These are phyloP conservation scores for Latheticus oryzae DNA, from an alignment of 2,888 invertebrate genomes.

Conservation along the genomic window DNA sequence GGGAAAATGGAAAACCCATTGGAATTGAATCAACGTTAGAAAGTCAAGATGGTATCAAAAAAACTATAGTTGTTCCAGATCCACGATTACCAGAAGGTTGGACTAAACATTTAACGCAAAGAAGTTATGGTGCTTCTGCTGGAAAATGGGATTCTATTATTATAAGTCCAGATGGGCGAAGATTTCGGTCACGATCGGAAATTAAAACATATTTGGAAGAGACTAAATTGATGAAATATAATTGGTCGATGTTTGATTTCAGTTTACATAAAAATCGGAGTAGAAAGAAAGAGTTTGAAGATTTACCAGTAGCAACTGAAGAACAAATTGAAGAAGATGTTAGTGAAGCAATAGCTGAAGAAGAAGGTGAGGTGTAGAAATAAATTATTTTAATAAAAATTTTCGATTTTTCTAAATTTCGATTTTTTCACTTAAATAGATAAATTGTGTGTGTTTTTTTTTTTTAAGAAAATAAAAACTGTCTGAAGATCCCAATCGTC, in stretches of 20 bases:
- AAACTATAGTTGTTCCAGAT: constrained; percentile 76
- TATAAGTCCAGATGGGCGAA: constrained; percentile 73
- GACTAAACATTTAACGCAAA: constrained; percentile 82
- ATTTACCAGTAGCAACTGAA: not conserved
- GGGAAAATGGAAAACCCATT: constrained; percentile 78
- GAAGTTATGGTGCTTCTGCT: constrained; percentile 76
- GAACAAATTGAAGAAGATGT: constrained; percentile 15
- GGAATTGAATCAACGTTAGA: constrained; percentile 68
- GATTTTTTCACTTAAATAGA: no score
- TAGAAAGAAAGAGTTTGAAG: constrained; percentile 40
- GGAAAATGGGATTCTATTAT: constrained; percentile 88
- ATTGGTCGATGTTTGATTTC: constrained; percentile 67
- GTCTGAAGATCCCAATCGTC: constrained; percentile 68
- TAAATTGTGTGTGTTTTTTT: constrained; percentile 67
- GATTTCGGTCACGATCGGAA: constrained; percentile 72
- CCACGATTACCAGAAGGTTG: constrained; percentile 80
- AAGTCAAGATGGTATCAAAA: constrained; percentile 63
- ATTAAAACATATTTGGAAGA: constrained; percentile 66
- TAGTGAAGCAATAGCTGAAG: constrained; percentile 25
- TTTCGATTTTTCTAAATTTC: no score
- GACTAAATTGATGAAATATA: constrained; percentile 59
- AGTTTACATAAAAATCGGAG: constrained; percentile 61
- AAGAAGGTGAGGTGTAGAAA: constrained; percentile 48
- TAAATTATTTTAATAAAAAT: not conserved
- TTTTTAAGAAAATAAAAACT: constrained; percentile 50